Evolutionary conservation across 2,113 vertebrate species (phyloP), one percentile per base, ranked within the genome.

Genomic region (Mellivora capensis): DNA sequence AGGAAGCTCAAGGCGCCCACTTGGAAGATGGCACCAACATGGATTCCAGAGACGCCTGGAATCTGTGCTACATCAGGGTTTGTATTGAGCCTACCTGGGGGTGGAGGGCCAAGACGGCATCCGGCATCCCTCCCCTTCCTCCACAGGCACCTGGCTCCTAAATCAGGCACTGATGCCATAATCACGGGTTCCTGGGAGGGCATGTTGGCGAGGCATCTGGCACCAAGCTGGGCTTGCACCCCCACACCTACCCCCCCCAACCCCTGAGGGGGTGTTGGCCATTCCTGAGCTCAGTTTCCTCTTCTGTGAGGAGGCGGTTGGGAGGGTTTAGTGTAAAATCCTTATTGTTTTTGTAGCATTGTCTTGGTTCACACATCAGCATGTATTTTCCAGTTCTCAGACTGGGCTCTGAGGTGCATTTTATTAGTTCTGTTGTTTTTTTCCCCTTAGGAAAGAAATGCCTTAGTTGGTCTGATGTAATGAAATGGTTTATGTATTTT

Each of bases 401-500:
- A 14, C 49, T 44, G 18, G 71, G 77, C 77, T 39, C 4, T 0
- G 9, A 87, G 20, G 42, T 18, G 1, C 29, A 25, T 87, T 77
- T 84, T 61, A 77, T 83, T 72, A 49, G 69, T 67, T 91, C 84
- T 49, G 29, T 4, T 2, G 20, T 2, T 15, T 49, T 47, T 42
- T 54, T 31, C 7, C 6, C 37, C 77, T 31, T 20, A 27, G 42
- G 64, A 54, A 94, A 95, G 59, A 97, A 97, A 93, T 71, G 29
- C 87, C 85, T 90, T 91, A 52, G 37, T 81, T 94, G 61, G 76
- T 34, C 90, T 88, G 88, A 64, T 42, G 89, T 42, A 82, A 91
- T 93, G 77, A 87, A 96, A 94, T 34, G 52, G 76, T 84, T 93
- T 67, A 80, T 96, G 62, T 27, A 47, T 71, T 84, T 98, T 97